Percentiles rank a stretch among this genome's conserved stretches.
These are phyloP conservation scores for Thymelicus sylvestris DNA, from an alignment of 2,888 invertebrate species.

Conservation along the genomic window DNA sequence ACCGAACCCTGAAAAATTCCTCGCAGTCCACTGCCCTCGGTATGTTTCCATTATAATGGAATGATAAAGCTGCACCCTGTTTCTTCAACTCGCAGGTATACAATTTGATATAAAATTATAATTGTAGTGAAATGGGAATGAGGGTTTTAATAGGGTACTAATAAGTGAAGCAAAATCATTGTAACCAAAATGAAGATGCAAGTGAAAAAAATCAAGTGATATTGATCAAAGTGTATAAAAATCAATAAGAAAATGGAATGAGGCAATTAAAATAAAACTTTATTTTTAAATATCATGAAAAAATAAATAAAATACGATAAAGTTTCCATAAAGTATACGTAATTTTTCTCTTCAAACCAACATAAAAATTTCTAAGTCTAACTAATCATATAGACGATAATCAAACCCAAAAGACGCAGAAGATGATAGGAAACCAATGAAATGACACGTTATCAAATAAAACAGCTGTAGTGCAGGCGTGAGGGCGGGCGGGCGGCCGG, in stretches of 20 bases:
- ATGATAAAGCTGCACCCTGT: conserved; percentile 8
- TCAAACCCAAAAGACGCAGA: conserved; percentile 10
- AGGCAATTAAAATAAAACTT: too few relatives aligned
- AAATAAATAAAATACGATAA: not conserved
- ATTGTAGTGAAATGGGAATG: too few relatives aligned
- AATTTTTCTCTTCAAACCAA: not conserved
- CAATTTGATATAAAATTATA: too few relatives aligned
- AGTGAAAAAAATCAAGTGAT: not conserved
- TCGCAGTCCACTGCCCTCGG: conserved; percentile 43
- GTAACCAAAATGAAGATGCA: not conserved
- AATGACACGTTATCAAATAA: conserved; percentile 66
- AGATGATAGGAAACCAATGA: conserved; percentile 40
- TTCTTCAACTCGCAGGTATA: not conserved
- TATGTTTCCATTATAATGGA: conserved; percentile 40
- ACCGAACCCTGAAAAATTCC: conserved; percentile 40
- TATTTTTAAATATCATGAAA: too few relatives aligned
- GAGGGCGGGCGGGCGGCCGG: conserved; percentile 66
- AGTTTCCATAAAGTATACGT: not conserved
- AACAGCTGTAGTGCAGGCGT: conserved; percentile 80
- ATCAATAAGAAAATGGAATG: not conserved
- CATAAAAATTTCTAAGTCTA: not conserved
- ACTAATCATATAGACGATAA: not conserved
- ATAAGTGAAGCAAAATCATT: too few relatives aligned
- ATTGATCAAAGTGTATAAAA: not conserved
- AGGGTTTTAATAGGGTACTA: too few relatives aligned